phyloP scores from a whole-genome alignment of 1,140 invertebrate genomes.

The Pemphigus obesinymphae region DNA sequence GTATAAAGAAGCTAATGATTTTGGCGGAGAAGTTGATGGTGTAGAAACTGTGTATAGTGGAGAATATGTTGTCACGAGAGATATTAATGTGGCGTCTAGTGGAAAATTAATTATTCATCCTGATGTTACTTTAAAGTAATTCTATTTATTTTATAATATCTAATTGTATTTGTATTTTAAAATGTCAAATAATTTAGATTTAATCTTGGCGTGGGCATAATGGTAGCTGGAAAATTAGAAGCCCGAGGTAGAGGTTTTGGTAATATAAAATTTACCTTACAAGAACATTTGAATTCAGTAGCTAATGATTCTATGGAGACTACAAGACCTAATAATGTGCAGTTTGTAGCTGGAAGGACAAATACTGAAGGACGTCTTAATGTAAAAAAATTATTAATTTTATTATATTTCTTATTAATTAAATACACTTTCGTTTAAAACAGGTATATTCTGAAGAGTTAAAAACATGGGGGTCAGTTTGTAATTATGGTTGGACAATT shows the following conservation, averaged over 20 bases:
- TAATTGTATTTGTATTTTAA: not conserved
- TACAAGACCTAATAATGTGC: constrained; percentile 57
- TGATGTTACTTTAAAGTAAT: constrained; percentile 72
- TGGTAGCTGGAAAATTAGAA: constrained; percentile 87
- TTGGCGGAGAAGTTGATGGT: constrained; percentile 86
- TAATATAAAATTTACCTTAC: constrained; percentile 71
- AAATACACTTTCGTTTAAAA: not conserved
- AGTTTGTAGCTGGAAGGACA: constrained; percentile 69
- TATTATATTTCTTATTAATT: not conserved
- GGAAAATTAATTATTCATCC: constrained; percentile 80
- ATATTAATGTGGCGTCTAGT: constrained; percentile 84
- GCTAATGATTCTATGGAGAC: constrained; percentile 53
- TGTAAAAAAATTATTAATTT: constrained; percentile 51
- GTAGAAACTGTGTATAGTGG: constrained; percentile 70
- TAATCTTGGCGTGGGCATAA: constrained; percentile 89
- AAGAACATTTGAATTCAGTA: constrained; percentile 62
- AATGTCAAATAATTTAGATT: constrained; percentile 56
- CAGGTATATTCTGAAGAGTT: constrained; percentile 49
- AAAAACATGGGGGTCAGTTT: constrained; percentile 92
- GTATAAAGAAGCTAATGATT: constrained; percentile 49
- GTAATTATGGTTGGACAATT: constrained; percentile 94
- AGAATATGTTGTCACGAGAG: constrained; percentile 79
- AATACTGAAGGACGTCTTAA: constrained; percentile 74
- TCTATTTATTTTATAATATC: not conserved
- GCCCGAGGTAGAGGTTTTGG: constrained; percentile 70